Evolutionary conservation across 2,113 vertebrate genomes (phyloP), one percentile per base, ranked within the genome.

Genomic region (Loxodonta africana): DNA sequence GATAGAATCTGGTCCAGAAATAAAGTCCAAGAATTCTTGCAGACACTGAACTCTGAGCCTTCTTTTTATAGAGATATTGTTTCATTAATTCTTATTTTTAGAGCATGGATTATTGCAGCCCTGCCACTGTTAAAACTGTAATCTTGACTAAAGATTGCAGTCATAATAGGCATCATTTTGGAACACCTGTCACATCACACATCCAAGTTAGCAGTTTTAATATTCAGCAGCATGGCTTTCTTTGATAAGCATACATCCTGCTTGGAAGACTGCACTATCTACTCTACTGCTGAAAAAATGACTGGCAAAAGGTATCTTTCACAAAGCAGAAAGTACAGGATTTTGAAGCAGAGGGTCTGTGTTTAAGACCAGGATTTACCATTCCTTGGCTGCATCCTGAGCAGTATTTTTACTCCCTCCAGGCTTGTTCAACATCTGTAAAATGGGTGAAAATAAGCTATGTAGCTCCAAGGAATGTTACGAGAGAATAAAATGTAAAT

Each of bases 1-100:
- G 93, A 81, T 65, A 89, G 12, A 88, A 28, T 46, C 41, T 85
- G 30, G 11, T 96, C 67, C 77, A 88, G 82, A 26, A 88, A 92
- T 84, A 33, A 93, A 80, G 14, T 92, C 46, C 15, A 90, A 71
- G 37, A 86, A 30, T 48, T 81, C 21, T 77, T 78, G 8, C 5
- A 73, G 65, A 7, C n/a, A 83, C 28, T 44, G 12, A 28, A 51
- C 30, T n/a, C 11, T 30, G 9, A 63, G 17, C 5, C 44, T 83
- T 63, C 74, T 94, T 73, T 69, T 89, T 44, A 51, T 26, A 83
- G 6, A 17, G 6, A 65, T 77, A 89, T 41, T 82, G n/a, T 48
- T 91, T 89, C 53, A 94, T 84, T 84, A 78, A 89, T 91, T 85
- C 60, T 77, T 77, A 67, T 88, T 88, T 95, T 85, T 96, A 63